Conservation (phyloP, 2,113 vertebrate species). For the Antidorcas marsupialis region DNA sequence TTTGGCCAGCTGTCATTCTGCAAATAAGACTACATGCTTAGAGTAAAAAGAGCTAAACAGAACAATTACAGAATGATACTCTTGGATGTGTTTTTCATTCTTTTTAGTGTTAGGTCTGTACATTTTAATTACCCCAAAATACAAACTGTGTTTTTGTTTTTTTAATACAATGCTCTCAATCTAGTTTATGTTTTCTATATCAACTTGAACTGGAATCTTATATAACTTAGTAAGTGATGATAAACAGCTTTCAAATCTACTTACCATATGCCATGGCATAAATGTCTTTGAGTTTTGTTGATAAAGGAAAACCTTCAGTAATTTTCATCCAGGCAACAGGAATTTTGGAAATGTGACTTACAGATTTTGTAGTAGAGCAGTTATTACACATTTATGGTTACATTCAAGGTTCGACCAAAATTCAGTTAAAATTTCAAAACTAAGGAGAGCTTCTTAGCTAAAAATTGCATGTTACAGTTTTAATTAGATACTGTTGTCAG, state of each 20-base stretch:
- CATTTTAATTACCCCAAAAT: neutral
- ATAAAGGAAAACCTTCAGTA: neutral
- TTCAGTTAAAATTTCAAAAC: neutral
- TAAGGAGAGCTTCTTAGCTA: neutral
- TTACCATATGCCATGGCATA: neutral
- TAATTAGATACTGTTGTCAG: neutral
- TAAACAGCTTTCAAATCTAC: neutral
- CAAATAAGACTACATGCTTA: conserved; percentile 14
- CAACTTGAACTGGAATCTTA: conserved; percentile 29
- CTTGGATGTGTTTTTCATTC: neutral
- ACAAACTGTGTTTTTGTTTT: conserved; percentile 31
- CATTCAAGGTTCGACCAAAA: neutral
- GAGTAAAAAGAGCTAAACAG: neutral
- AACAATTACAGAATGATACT: neutral
- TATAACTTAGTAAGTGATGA: neutral
- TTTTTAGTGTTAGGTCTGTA: neutral
- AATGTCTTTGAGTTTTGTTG: neutral
- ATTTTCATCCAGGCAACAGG: neutral
- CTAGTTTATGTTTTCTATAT: neutral
- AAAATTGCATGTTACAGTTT: neutral
- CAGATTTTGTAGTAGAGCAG: neutral
- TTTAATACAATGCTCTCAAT: conserved; percentile 46
- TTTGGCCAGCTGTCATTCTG: neutral
- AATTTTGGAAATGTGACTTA: neutral
- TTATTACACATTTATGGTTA: neutral